Base-by-base conservation (phyloP, 2,113 vertebrate genomes). In the Regulus satrapa region DNA sequence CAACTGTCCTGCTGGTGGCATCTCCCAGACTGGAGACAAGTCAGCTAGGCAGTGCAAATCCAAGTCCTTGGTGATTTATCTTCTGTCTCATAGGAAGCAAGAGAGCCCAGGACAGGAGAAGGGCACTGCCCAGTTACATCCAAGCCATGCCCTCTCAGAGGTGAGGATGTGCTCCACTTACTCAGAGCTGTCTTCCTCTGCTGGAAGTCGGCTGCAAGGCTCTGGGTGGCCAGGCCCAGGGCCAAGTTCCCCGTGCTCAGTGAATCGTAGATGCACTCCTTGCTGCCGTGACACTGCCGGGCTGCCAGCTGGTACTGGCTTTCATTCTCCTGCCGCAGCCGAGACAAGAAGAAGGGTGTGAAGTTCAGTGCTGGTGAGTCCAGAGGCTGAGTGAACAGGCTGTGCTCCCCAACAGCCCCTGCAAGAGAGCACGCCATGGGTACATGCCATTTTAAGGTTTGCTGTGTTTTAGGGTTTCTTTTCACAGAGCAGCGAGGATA, bases 271-370 rank as follows among this genome's bases (percentile, higher is more conserved):
- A 96, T 85, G 55, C 96, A 97, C 68, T 94, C 96, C 67, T 69
- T 96, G 85, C 55, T 93, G 46, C 85, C 43, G 0, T 0, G 91
- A 43, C 96, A 97, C 72, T 46, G 67, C 0, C 2, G 90, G 38
- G 63, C 82, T 83, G 88, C 92, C 72, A 92, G 85, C 75, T 94
- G 58, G 34, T 95, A 97, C 38, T 59, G 82, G 43, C 75, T 96
- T 94, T 93, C 82, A 2, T 93, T 95, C 67, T 93, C 67, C 88
- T 90, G 95, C n/a, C 43, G 72, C 72, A 97, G 96, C 75, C 3
- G 38, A 85, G 95, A 96, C 85, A 97, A 93, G 94, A 96, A 97
- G 85, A 73, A 24, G 46, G 95, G 96, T n/a, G 75, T 94, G 95
- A 97, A 97, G 78, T 88, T 94, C 59, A 18, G 66, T 41, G 69